Base-by-base conservation (phyloP, 2,797 vertebrate genomes). In the Pantherophis alleghaniensis region DNA sequence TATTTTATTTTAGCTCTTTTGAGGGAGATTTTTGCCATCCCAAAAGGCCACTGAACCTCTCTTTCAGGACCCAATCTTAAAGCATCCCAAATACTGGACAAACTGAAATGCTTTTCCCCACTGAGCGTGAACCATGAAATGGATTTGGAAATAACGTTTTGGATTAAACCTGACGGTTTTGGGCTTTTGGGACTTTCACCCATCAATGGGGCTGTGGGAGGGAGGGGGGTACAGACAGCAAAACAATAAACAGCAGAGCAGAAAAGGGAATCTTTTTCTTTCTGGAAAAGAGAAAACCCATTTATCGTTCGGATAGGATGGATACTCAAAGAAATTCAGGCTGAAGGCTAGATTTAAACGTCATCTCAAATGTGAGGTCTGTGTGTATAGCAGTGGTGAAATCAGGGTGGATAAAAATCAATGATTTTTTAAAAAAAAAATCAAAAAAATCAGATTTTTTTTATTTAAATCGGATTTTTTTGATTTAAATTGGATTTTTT, bases 51-150 rank as follows among this genome's bases (percentile, higher is more conserved):
- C 6, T n/a, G 94, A 93, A 86, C 95, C 92, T 93, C 95, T 95
- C 96, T 94, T 94, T 95, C 24, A 55, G 51, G 87, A 11, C 95
- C 66, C 94, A 9, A 3, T 47, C 59, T 94, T 56, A 18, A 87
- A 92, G 95, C 96, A 96, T 94, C 96, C 95, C 88, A 0, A 0
- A 22, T 93, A 94, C 95, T 96, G 94, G 94, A 95, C 92, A 94
- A 87, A 94, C 66, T 96, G 95, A 96, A 96, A 97, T 94, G 96
- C 95, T 14, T 96, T 51, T 95, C 95, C 93, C 74, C 3, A 26
- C 87, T 2, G 95, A 93, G 93, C 60, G 89, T 32, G 92, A 95
- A 96, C 95, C 96, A 95, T 96, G 96, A 97, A 97, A 96, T 95
- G 95, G 0, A 91, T 74, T 95, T 96, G 96, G 94, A 97, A 91